Percentiles rank a stretch among this genome's conserved stretches.
These are phyloP conservation scores for Drosophila teissieri DNA, from an alignment of 1,140 invertebrate genomes.

Conservation along the genomic window DNA sequence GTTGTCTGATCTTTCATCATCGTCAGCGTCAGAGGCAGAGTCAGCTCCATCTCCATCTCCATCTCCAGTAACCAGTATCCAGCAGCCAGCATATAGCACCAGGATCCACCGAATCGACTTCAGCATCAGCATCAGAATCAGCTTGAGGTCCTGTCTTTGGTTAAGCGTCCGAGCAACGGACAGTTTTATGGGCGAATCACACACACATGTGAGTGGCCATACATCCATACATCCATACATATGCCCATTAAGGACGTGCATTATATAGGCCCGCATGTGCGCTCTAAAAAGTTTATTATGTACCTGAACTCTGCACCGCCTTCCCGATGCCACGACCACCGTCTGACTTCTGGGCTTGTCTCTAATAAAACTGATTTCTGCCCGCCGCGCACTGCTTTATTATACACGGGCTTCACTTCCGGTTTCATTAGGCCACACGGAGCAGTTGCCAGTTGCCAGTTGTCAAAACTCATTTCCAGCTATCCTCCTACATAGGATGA, in stretches of 20 bases:
- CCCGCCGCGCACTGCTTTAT: constrained; percentile 43
- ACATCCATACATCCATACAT: background rate
- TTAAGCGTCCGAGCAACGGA: constrained; percentile 57
- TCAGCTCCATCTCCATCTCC: constrained; percentile 13
- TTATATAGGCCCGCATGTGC: constrained; percentile 56
- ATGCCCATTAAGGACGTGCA: constrained; percentile 35
- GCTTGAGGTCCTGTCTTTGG: constrained; percentile 16
- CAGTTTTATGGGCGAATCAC: constrained; percentile 59
- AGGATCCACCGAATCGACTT: background rate
- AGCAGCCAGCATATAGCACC: background rate
- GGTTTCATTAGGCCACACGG: constrained; percentile 63
- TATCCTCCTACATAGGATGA: constrained; percentile 17
- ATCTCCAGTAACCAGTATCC: constrained; percentile 1
- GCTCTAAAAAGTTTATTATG: constrained; percentile 62
- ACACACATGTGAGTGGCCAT: constrained; percentile 18
- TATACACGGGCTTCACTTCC: constrained; percentile 64
- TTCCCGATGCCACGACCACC: constrained; percentile 10
- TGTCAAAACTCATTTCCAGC: constrained; percentile 64
- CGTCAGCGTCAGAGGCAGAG: constrained; percentile 58
- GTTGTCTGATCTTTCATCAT: constrained; percentile 80
- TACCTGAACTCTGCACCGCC: constrained; percentile 31
- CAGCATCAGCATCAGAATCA: background rate
- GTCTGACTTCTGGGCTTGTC: constrained; percentile 44
- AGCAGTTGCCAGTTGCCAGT: constrained; percentile 58
- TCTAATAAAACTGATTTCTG: constrained; percentile 62